Conservation (phyloP, 2,888 invertebrate species). For the Drosophila yooni region DNA sequence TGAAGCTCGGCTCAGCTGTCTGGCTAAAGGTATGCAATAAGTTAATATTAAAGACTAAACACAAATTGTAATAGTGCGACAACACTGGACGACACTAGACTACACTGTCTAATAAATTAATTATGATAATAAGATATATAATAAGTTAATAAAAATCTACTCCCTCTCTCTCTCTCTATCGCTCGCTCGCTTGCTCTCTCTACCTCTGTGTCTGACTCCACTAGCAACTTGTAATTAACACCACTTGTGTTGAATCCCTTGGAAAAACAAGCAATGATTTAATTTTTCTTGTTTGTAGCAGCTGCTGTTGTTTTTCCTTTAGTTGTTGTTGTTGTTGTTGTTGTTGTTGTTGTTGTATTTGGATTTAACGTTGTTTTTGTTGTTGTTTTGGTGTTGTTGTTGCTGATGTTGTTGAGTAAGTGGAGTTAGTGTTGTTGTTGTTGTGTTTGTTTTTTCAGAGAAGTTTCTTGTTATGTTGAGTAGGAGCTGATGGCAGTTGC, state of each 20-base stretch:
- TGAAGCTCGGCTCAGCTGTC: conserved; percentile 27
- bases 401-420: conserved; percentile 49
- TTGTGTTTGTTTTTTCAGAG: conserved; percentile 61
- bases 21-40: conserved; percentile 61
- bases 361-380: conserved; percentile 24
- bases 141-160: conserved; percentile 20
- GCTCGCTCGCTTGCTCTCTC: conserved; percentile 1
- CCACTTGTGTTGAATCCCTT: conserved; percentile 42
- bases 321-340: conserved; percentile 51
- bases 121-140: conserved; percentile 11
- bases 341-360: conserved; percentile 52
- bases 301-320: conserved; percentile 27
- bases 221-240: conserved; percentile 26
- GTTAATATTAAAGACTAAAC: conserved; percentile 32
- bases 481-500: conserved; percentile 73
- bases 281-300: background rate
- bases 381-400: conserved; percentile 50
- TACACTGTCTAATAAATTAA: conserved; percentile 9
- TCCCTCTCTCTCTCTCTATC: conserved; percentile 3
- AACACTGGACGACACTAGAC: conserved; percentile 40
- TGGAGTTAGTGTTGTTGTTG: conserved; percentile 60
- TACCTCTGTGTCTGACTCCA: conserved; percentile 1
- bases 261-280: conserved; percentile 12
- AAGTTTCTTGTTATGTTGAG: conserved; percentile 84
- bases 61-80: conserved; percentile 12